phyloP scores from a whole-genome alignment of 2,888 invertebrate species.

The Lydus trimaculatus region DNA sequence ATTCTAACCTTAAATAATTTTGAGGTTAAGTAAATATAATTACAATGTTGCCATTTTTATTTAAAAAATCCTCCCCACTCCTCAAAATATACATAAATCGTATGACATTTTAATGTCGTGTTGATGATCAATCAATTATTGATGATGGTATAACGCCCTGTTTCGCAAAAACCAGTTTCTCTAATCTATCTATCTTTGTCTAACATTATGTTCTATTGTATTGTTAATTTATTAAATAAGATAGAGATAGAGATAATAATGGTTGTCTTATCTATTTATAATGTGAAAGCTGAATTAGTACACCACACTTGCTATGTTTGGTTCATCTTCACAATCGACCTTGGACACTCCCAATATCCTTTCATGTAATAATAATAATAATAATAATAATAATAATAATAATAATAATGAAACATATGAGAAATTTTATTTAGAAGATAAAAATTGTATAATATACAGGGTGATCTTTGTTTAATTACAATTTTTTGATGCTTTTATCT shows the following conservation, averaged over 20 bases:
- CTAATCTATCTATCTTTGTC: neutral
- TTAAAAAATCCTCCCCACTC: too few relatives aligned
- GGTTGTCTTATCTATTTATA: neutral
- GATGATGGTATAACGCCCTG: neutral
- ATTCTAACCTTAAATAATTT: too few relatives aligned
- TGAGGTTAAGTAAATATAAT: too few relatives aligned
- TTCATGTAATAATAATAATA: neutral
- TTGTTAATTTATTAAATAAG: neutral
- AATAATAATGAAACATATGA: neutral
- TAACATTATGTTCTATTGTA: neutral
- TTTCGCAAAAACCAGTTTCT: neutral
- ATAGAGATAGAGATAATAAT: neutral
- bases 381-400: neutral
- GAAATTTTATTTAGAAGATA: too few relatives aligned
- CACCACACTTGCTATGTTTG: conserved; percentile 43
- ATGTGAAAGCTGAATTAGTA: conserved; percentile 34
- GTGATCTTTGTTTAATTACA: neutral
- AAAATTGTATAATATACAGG: neutral
- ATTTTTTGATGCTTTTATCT: too few relatives aligned
- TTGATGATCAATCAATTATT: neutral
- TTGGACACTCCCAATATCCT: conserved; percentile 39
- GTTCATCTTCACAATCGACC: conserved; percentile 49
- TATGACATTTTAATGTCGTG: neutral
- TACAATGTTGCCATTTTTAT: too few relatives aligned
- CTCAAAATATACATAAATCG: too few relatives aligned